Evolutionary conservation across 2,797 vertebrate species (phyloP), one percentile per base, ranked within the genome.

Genomic region (Lepilemur septentrionalis): DNA sequence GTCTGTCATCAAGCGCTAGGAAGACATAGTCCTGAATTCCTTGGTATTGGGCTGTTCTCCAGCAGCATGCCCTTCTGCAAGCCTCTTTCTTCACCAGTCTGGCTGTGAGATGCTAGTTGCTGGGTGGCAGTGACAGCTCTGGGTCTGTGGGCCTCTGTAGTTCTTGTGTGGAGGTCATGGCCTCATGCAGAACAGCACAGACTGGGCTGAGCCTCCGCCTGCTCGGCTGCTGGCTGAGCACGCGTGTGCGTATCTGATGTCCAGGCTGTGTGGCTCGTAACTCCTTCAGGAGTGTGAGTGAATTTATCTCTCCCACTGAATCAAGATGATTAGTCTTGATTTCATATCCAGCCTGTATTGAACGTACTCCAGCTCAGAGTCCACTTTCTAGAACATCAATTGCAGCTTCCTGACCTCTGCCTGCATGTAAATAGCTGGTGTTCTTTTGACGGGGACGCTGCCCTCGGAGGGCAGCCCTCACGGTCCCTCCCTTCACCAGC

Each of bases 201-300:
- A 99, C 99, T 8, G 95, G 28, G 28, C 98, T 99, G 98, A 10
- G 98, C 98, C 43, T 99, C 98, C 97, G 18, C 52, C 20, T 99
- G 99, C 79, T 99, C 98, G 0, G 97, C 97, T 7, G 99, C 98
- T 17, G 98, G 97, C 61, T 98, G 97, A 93, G 99, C 81, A 95
- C 98, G 96, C 0, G 61, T 98, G 98, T 98, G 98, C 92, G 99
- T 95, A 0, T 96, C 12, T 98, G 96, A 38, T 99, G 99, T 30
- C 98, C 98, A n/a, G 98, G 98, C 96, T 99, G 99, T 92, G 99
- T 93, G 57, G 92, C 89, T 0, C 96, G 97, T 17, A 99, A 94
- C n/a, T 98, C 98, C 87, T 99, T 98, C 97, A 99, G 89, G 76
- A 99, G 96, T 90, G 98, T 96, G 10, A 97, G 75, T 0, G 99